Conservation (phyloP, 2,797 vertebrate genomes). For the Psittacula derbiana region DNA sequence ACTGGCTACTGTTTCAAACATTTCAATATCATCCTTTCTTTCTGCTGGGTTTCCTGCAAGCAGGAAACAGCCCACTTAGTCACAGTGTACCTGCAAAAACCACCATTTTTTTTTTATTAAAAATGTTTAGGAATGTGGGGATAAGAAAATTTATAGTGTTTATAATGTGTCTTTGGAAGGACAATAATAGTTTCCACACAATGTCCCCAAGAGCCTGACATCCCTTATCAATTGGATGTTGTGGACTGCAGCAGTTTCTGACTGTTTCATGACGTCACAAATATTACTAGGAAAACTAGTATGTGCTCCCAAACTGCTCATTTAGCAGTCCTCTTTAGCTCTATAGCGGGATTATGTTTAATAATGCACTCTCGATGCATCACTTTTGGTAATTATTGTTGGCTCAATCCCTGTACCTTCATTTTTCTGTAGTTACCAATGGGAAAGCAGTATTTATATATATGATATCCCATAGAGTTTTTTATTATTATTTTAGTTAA, state of each 20-base stretch:
- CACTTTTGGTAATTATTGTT: neutral
- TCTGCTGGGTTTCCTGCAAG: neutral
- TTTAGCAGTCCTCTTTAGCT: neutral
- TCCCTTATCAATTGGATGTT: neutral
- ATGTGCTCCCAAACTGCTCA: neutral
- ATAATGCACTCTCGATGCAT: neutral
- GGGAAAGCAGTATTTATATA: neutral
- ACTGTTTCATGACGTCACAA: neutral
- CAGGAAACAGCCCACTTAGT: neutral
- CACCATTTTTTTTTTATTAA: neutral
- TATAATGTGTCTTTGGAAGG: neutral
- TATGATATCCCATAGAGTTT: neutral
- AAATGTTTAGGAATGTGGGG: neutral
- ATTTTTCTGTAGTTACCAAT: neutral
- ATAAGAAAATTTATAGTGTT: neutral
- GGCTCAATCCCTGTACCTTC: neutral
- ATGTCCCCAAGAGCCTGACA: no score
- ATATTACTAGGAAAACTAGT: neutral
- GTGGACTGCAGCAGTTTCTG: neutral
- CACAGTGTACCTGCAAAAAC: neutral
- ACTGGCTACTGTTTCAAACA: neutral
- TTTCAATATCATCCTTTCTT: neutral
- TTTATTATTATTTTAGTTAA: neutral
- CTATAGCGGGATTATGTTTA: neutral
- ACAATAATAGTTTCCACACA: fast-evolving